Percentiles rank a stretch among this genome's conserved stretches.
phyloP scores from a whole-genome alignment of 2,113 vertebrate species.

The Sceloporus undulatus region DNA sequence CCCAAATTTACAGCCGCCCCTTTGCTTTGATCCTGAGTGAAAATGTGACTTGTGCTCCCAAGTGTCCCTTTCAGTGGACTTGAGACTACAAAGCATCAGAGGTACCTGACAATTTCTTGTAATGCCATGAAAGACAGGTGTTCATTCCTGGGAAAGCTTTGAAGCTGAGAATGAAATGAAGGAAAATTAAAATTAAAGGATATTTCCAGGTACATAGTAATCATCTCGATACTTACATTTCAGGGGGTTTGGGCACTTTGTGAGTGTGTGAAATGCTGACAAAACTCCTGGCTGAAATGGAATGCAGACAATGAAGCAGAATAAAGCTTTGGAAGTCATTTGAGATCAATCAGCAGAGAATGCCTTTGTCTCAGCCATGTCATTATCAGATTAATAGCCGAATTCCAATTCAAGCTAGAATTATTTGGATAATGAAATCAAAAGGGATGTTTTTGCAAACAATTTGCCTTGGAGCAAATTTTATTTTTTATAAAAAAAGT shows the following conservation, averaged over 20 bases:
- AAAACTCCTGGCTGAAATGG: slow-evolving; percentile 74
- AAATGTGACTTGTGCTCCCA: slow-evolving; percentile 77
- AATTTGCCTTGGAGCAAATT: slow-evolving; percentile 80
- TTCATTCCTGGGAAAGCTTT: slow-evolving; percentile 84
- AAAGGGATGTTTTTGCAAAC: slow-evolving; percentile 81
- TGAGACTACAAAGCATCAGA: slow-evolving; percentile 79
- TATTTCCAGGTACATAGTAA: slow-evolving; percentile 81
- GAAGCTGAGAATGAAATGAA: slow-evolving; percentile 85
- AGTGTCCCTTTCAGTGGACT: slow-evolving; percentile 76
- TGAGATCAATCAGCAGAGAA: slow-evolving; percentile 80
- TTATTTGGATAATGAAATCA: slow-evolving; percentile 86
- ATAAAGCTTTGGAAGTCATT: slow-evolving; percentile 80
- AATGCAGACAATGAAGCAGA: slow-evolving; percentile 81
- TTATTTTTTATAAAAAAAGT: slow-evolving; percentile 23
- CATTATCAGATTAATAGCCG: slow-evolving; percentile 87
- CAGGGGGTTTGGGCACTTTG: slow-evolving; percentile 52
- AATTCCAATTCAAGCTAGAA: slow-evolving; percentile 82
- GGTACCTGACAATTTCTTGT: slow-evolving; percentile 78
- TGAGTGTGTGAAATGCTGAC: slow-evolving; percentile 64
- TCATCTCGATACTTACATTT: slow-evolving; percentile 82
- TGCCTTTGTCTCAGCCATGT: slow-evolving; percentile 75
- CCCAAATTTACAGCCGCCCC: slow-evolving; percentile 79
- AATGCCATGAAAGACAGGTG: slow-evolving; percentile 82
- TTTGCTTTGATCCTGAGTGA: slow-evolving; percentile 83
- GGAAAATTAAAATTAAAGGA: slow-evolving; percentile 85